Base-by-base conservation (phyloP, 1,140 invertebrate species). In the Lepeophtheirus salmonis region DNA sequence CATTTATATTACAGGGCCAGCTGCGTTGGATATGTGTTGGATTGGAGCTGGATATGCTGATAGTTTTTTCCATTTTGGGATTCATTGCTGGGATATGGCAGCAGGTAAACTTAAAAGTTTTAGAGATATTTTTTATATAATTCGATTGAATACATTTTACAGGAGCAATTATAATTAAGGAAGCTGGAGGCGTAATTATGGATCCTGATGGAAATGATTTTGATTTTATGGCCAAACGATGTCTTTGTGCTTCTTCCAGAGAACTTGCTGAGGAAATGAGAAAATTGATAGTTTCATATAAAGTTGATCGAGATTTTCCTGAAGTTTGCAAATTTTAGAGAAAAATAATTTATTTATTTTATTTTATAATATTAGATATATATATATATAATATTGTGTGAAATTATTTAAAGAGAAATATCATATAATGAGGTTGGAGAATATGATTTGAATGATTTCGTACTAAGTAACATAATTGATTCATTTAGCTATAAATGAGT, bases 31-130 rank as follows among this genome's bases (percentile, higher is more conserved):
- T 53, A 61, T 80, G 70, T 73, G 75, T 55, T 67, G 68, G 25
- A 71, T 82, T 1, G 79, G 79, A 3, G 65, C 65, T 50, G 80
- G 78, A n/a, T 64, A 64, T 67, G 72, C 69, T 17, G 79, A 82
- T 66, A 75, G 70, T 0, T 79, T 76, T 66, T 73, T 71, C 55
- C 77, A 80, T 65, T 72, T 72, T 62, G 73, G 74, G 14, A 58
- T 77, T 12, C 74, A 76, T 61, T 69, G 66, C 30, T 77, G 76
- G 75, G 75, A 76, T 62, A 72, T 75, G 60, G 72, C 72, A 20
- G 75, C 73, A 4, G 74, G 70, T 25, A 65, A 65, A 49, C 22
- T 16, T n/a, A n/a, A 41, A 41, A 41, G 30, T 41, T 10, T 6
- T 41, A 10, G 30, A 41, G n/a, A 41, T 10, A 41, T 41, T n/a